Evolutionary conservation across 2,888 invertebrate species (phyloP), one percentile per base, ranked within the genome.

Genomic region (Drymonia ruficornis): DNA sequence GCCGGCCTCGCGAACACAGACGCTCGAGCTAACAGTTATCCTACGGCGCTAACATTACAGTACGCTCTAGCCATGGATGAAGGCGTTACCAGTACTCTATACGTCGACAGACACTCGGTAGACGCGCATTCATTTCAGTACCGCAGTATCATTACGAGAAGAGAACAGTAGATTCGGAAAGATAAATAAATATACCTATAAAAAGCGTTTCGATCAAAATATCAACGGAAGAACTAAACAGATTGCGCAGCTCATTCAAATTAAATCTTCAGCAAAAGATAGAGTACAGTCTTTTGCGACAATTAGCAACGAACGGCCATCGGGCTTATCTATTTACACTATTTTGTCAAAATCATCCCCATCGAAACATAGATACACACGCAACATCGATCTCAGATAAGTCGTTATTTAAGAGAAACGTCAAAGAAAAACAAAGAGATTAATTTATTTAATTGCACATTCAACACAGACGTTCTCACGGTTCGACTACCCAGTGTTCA

Each of bases 381-480:
- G 91, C 91, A 91, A 92, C 92, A 92, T 90, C 90, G 89, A 91
- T 85, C 83, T 90, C 78, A 92, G 91, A 87, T 89, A 89, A 90
- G 87, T 91, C 87, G 87, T 85, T 91, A 89, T 85, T 91, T 85
- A 91, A 91, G 92, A 91, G 91, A 90, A 91, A 91, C 90, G 90
- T 90, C 90, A 91, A 91, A 91, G 88, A 91, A 91, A 91, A 89
- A 91, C 88, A 91, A 87, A 90, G 83, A 90, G 87, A 87, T 89
- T 87, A 89, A 84, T 83, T 77, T 79, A 83, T 82, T 84, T 85
- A 84, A 91, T 83, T 90, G 91, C 91, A 90, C 92, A 89, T 92
- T 91, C 92, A 91, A 91, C 92, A 92, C 91, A 91, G 91, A 91
- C 91, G 92, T 91, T 91, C 91, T 89, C 90, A 91, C 88, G 89